These are phyloP conservation scores for Diceros bicornis DNA, from an alignment of 2,797 vertebrate genomes.

Conservation along the genomic window DNA sequence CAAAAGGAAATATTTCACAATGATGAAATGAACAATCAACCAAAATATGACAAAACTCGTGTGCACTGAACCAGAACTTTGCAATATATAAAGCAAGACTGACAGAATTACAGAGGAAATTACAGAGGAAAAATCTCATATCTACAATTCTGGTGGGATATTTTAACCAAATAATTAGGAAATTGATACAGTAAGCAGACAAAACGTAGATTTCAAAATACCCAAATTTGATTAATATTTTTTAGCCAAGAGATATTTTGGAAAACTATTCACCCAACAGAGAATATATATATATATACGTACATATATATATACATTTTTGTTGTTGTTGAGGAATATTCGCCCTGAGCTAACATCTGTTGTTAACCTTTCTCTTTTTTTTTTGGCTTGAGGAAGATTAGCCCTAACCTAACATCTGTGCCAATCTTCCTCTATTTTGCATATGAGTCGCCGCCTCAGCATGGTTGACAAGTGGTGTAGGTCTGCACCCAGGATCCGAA, in stretches of 20 bases:
- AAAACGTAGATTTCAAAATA: not conserved
- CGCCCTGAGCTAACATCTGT: no score
- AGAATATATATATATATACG: not conserved
- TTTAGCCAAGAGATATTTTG: not conserved
- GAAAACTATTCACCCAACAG: not conserved
- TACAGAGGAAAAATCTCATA: not conserved
- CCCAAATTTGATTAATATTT: not conserved
- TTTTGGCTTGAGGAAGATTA: no score
- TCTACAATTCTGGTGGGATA: not conserved
- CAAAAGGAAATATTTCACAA: slow-evolving; percentile 12
- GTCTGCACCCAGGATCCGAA: no score
- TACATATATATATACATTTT: no score
- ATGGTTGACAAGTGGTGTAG: no score
- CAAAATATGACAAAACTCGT: not conserved
- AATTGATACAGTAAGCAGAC: not conserved
- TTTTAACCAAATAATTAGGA: slow-evolving; percentile 31
- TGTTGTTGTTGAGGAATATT: no score
- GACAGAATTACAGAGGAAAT: not conserved
- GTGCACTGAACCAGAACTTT: not conserved
- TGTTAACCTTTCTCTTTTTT: no score
- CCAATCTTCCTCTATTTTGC: no score
- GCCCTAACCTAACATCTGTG: no score
- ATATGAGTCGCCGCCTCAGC: no score
- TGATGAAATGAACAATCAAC: not conserved
- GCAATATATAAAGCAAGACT: not conserved